Conservation (phyloP, 2,888 invertebrate species). For the Apotomis betuletana region DNA sequence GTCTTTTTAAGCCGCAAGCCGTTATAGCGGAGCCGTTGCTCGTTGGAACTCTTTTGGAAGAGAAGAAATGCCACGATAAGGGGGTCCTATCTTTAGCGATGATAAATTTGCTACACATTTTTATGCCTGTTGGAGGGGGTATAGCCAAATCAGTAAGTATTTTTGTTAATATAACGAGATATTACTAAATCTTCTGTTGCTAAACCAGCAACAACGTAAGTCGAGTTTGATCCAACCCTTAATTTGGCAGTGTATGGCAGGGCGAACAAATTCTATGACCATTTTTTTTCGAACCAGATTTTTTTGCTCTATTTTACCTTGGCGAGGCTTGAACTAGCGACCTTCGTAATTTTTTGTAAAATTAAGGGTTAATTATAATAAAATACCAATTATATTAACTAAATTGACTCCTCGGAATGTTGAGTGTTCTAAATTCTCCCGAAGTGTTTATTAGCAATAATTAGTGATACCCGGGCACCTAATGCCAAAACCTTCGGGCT, state of each 20-base stretch:
- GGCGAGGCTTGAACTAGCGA: too few relatives aligned
- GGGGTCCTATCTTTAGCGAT: neutral
- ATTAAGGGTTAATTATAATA: conserved; percentile 52
- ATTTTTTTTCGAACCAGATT: too few relatives aligned
- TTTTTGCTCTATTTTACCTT: too few relatives aligned
- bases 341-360: too few relatives aligned
- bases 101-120: neutral
- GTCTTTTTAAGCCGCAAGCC: neutral
- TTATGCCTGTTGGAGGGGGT: neutral
- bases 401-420: conserved; percentile 49
- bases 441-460: conserved; percentile 39
- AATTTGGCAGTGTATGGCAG: too few relatives aligned
- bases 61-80: neutral
- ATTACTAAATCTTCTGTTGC: neutral
- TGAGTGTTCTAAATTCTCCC: conserved; percentile 47
- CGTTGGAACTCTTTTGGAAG: neutral
- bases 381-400: conserved; percentile 41
- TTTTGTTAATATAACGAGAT: too few relatives aligned
- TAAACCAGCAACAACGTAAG: neutral
- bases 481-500: conserved; percentile 8
- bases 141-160: too few relatives aligned
- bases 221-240: neutral
- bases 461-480: conserved; percentile 27
- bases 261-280: too few relatives aligned
- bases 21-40: neutral